Evolutionary conservation across 1,140 invertebrate genomes (phyloP), one percentile per base, ranked within the genome.

Genomic region (Sycophila sp.): DNA sequence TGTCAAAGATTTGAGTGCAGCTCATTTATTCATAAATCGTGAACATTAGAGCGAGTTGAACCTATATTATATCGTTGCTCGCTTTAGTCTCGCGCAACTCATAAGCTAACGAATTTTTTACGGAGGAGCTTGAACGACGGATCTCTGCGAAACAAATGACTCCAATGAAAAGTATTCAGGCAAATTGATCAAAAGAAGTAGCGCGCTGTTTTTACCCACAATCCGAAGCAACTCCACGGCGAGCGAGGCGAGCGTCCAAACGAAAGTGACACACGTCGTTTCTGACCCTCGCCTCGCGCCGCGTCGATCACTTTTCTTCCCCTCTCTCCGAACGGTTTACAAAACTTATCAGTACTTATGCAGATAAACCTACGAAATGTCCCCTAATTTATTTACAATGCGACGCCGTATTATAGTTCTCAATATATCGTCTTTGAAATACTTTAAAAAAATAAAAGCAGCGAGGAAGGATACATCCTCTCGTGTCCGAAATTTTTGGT

Each of bases 321-420:
- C 49, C 6, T 22, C 17, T 13, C 24, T 38, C 22, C 22, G 28
- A 15, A 4, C 58, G n/a, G 38, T 34, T 30, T 42, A 60, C 13
- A 49, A 68, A 47, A 68, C 15, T n/a, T n/a, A 51, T 7, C 38
- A 24, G 38, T 51, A 45, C 34, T 59, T 59, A 36, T 28, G 26
- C 59, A 56, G 64, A 70, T 64, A 70, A 63, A 56, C 26, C 49
- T 36, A 70, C 55, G 51, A 34, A 42, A 69, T 38, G 60, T 69
- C 34, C 47, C 26, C 34, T 58, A 67, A 58, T 67, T n/a, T 58
- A 67, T 67, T 42, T 67, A 67, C 28, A 66, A 2, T 42, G 55
- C 55, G 30, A 22, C 34, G n/a, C 32, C 45, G 30, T 64, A 32
- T 30, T 4, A 19, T 51, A 13, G 19, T 51, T 49, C 24, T 19